These are phyloP conservation scores for Ivindomyrus marchei DNA, from an alignment of 2,113 vertebrate species.

Conservation along the genomic window DNA sequence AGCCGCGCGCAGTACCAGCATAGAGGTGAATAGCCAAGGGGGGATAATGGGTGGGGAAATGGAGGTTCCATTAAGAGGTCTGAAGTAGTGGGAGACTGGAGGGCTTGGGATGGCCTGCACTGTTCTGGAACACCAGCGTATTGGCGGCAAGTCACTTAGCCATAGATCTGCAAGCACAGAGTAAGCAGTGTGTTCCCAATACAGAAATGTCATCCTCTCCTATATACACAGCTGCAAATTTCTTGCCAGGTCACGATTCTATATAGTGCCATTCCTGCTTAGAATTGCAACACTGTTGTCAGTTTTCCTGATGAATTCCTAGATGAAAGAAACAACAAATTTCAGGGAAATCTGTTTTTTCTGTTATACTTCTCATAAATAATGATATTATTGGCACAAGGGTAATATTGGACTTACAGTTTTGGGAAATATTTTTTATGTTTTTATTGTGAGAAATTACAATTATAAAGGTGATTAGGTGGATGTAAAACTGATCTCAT, in stretches of 20 bases:
- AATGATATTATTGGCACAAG: background rate
- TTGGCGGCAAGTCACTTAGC: background rate
- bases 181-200: background rate
- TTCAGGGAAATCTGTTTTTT: background rate
- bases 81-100: background rate
- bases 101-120: background rate
- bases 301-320: background rate
- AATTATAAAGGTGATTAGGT: background rate
- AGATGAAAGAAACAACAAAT: background rate
- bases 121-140: background rate
- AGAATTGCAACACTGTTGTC: background rate
- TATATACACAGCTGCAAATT: background rate
- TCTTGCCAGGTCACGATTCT: background rate
- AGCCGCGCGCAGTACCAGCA: background rate
- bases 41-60: background rate
- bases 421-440: background rate
- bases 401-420: background rate
- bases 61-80: background rate
- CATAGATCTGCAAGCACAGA: background rate
- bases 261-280: background rate
- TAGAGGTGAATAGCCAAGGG: background rate
- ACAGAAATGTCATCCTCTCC: background rate
- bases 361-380: background rate
- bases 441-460: background rate
- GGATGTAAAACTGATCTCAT: background rate